phyloP scores from a whole-genome alignment of 1,140 invertebrate species.

The Aphis craccivora region DNA sequence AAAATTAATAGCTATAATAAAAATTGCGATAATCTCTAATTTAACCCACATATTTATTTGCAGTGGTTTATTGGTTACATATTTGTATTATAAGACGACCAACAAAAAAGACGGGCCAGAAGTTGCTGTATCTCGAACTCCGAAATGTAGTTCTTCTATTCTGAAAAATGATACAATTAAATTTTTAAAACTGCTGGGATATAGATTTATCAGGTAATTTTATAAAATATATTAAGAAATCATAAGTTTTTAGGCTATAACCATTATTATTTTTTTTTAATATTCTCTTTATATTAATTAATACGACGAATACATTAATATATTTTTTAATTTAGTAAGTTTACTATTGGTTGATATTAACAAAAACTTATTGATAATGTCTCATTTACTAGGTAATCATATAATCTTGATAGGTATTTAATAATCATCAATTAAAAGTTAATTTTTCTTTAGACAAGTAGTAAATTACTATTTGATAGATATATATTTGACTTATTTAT shows the following conservation, averaged over 20 bases:
- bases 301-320: not conserved
- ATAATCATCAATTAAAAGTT: not conserved
- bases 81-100: conserved; percentile 70
- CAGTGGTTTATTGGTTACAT: conserved; percentile 79
- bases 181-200: conserved; percentile 70
- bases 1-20: conserved; percentile 44
- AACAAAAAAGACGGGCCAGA: conserved; percentile 50
- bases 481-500: not conserved
- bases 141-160: conserved; percentile 28
- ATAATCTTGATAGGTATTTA: not conserved
- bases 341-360: not conserved
- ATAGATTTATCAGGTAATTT: conserved; percentile 71
- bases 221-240: not conserved
- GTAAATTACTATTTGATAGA: not conserved
- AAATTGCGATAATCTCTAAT: not conserved
- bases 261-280: no score
- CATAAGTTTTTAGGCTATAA: no score
- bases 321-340: no score
- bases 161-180: conserved; percentile 66
- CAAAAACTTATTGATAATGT: not conserved
- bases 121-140: conserved; percentile 42
- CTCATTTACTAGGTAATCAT: not conserved
- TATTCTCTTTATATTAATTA: no score
- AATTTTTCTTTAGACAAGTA: not conserved
- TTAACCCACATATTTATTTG: conserved; percentile 60